Conservation (phyloP, 2,113 vertebrate genomes). For the Microtus pennsylvanicus region DNA sequence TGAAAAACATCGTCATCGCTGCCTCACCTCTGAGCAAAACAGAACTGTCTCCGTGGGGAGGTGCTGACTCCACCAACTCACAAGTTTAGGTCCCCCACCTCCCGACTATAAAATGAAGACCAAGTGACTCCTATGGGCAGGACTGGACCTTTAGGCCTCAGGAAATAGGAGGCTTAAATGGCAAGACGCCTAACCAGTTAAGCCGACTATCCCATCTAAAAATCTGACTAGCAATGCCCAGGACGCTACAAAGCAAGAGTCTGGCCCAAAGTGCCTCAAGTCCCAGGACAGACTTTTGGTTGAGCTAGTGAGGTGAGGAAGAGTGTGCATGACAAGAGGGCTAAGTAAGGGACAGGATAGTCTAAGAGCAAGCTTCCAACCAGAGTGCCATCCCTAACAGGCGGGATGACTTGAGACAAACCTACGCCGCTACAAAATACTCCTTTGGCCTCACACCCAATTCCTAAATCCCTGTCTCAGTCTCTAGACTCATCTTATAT, state of each 20-base stretch:
- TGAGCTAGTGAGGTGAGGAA: too few relatives aligned
- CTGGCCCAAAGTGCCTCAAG: neutral
- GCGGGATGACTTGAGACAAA: neutral
- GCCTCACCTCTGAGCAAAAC: neutral
- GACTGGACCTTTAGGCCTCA: neutral
- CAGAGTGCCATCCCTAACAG: neutral
- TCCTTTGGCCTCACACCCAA: neutral
- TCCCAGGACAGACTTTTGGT: neutral
- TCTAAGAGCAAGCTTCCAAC: neutral
- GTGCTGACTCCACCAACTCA: neutral
- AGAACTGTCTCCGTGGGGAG: neutral
- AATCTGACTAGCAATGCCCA: neutral
- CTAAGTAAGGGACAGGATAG: neutral
- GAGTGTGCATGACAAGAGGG: too few relatives aligned
- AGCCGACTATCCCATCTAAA: neutral
- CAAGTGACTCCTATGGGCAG: neutral
- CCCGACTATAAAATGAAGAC: neutral
- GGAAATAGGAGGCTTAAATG: neutral
- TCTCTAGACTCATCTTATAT: neutral
- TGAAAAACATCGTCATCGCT: neutral
- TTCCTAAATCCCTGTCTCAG: neutral
- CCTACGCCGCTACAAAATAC: neutral
- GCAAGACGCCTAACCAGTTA: neutral
- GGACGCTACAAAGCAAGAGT: neutral
- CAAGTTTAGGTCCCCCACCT: neutral